Conservation (phyloP, 2,797 vertebrate species). For the Nyctibius grandis region DNA sequence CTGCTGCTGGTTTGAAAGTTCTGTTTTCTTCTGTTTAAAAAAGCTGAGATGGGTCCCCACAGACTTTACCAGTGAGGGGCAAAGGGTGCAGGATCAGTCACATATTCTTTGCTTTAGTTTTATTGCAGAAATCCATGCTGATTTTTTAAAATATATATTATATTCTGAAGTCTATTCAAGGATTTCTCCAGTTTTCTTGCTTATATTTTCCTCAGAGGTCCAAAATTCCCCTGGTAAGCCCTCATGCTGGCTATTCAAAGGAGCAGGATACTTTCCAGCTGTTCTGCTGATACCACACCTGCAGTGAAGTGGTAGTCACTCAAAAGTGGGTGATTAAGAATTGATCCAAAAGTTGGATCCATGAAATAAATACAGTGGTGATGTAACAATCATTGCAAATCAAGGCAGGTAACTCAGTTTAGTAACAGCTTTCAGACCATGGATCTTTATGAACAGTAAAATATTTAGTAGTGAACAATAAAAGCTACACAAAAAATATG, state of each 20-base stretch:
- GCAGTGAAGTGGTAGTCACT: neutral
- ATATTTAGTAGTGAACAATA: neutral
- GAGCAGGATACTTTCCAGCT: neutral
- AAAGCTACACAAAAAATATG: neutral
- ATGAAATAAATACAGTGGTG: neutral
- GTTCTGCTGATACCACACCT: neutral
- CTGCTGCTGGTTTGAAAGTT: neutral
- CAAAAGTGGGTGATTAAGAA: neutral
- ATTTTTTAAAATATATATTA: neutral
- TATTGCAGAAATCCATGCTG: neutral
- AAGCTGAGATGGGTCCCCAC: neutral
- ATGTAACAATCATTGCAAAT: neutral
- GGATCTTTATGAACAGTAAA: neutral
- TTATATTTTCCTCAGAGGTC: neutral
- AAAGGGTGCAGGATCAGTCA: neutral
- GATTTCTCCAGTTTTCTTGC: neutral
- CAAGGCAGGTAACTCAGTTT: neutral
- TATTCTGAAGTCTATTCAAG: neutral
- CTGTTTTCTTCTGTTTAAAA: neutral
- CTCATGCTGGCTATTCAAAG: neutral
- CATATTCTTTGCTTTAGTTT: neutral
- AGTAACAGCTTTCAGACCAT: neutral
- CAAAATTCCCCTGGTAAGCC: neutral
- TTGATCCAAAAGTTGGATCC: neutral
- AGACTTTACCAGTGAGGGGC: neutral